These are phyloP conservation scores for Heterodera carotae DNA, from an alignment of 1,140 invertebrate species.

Conservation along the genomic window DNA sequence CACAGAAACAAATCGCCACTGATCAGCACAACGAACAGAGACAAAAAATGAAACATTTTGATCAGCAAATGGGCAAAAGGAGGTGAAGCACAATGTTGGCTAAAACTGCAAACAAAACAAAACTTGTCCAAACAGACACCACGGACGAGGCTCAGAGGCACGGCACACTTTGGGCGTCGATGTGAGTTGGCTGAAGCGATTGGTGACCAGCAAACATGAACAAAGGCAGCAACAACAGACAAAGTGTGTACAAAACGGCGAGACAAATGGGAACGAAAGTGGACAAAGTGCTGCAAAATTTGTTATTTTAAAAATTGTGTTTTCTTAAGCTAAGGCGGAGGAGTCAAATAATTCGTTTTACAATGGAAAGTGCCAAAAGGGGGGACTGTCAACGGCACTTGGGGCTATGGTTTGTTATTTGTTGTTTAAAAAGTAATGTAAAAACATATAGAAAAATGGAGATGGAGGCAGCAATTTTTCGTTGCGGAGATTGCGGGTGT, in stretches of 20 bases:
- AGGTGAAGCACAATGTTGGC: background rate
- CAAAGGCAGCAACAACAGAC: background rate
- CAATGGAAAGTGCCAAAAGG: background rate
- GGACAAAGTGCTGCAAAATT: background rate
- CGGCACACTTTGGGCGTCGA: constrained; percentile 61
- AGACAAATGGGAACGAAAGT: background rate
- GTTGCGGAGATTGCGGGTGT: background rate
- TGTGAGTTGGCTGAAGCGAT: constrained; percentile 57
- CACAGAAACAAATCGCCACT: background rate
- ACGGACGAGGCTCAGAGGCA: constrained; percentile 47
- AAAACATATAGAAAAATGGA: background rate
- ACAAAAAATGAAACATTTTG: background rate
- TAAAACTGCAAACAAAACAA: constrained; percentile 8
- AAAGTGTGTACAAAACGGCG: background rate
- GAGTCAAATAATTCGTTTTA: background rate
- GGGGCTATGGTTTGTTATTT: background rate
- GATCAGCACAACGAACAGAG: background rate
- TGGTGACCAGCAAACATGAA: constrained; percentile 48
- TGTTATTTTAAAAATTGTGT: background rate
- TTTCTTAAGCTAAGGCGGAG: background rate
- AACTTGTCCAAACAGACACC: constrained; percentile 43
- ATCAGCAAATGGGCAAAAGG: background rate
- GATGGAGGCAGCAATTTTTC: background rate
- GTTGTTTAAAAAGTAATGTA: background rate
- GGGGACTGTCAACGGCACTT: background rate